Base-by-base conservation (phyloP, 2,888 invertebrate species). In the Axea sp. region DNA sequence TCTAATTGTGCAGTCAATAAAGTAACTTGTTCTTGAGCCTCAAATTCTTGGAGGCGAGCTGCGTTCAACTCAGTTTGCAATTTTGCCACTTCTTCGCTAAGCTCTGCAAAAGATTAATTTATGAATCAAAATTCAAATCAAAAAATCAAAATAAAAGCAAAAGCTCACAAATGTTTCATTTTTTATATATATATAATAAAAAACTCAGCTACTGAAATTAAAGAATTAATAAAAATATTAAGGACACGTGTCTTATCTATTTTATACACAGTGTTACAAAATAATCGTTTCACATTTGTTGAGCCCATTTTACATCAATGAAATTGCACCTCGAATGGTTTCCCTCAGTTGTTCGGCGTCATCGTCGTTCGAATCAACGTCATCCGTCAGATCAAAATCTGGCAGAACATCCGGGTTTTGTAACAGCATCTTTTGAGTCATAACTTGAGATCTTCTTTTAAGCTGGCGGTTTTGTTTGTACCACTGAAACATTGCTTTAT, bases 391-490 rank as follows among this genome's bases (percentile, higher is more conserved):
- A 17, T 85, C 84, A 11, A 83, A 41, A 65, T 82, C 91, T 0
- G 89, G 78, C 0, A 88, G 77, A 0, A 87, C 87, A 31, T 88
- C 88, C 0, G 90, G 85, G n/a, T 92, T 91, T n/a, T 91, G 86
- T 55, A 89, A 85, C 41, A 87, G 78, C 76, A 90, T 89, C 35
- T 90, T 90, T 76, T 92, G 92, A 65, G 92, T 83, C 26, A 93
- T 87, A 17, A 91, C 90, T 0, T 92, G 90, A 73, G 93, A 93
- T 76, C 91, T 90, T 8, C 94, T 87, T 85, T 93, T 93, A 47
- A 94, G 85, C 81, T 92, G 91, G 68, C 93, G 92, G 83, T 94
- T 94, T 88, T 94, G 93, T 73, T 92, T 92, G 88, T 94, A 94
- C 93, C 94, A 94, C 88, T 93, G 90, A 55, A 39, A 24, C n/a